Evolutionary conservation across 1,140 invertebrate genomes (phyloP), one percentile per base, ranked within the genome.

Genomic region (Dendroctonus valens): DNA sequence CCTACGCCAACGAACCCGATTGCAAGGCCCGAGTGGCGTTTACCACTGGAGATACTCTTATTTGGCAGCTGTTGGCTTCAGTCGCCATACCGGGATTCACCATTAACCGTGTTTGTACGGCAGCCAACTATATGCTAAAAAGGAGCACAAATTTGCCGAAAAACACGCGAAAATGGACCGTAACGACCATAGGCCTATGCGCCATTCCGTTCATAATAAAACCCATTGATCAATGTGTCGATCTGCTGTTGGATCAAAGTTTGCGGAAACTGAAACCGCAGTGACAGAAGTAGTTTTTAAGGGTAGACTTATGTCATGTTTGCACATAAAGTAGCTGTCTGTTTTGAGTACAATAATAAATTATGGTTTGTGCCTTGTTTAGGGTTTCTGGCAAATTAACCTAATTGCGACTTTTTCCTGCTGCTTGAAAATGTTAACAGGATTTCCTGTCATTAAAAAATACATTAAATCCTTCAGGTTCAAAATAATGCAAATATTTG

Each of bases 1-100:
- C 14, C 15, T 69, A 69, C 53, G 48, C 49, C 0, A 61, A 70
- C 26, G 57, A 69, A 54, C 46, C 48, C 37, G 64, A 70, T 46
- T 59, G 66, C n/a, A 55, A 69, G 26, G 57, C 71, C 51, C 80
- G 83, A 51, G 81, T 87, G 42, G 51, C 84, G 0, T 79, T 85
- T n/a, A 86, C 87, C 41, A 87, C 89, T 5, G 81, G 83, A 0
- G 96, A 98, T 79, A 94, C 92, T 0, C 80, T 98, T 7, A 73
- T 93, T 4, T 98, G 96, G 96, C 96, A 98, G 79, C 87, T 91
- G 53, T 83, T 98, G 54, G 96, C 96, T 6, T 97, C 94, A 5
- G 90, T 98, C 3, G 83, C 89, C 26, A 88, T 98, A 70, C 96
- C 96, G 26, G 96, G 96, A 15, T 86, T 93, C 64, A 91, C 91